phyloP scores from a whole-genome alignment of 2,797 vertebrate genomes.

The Microctenopoma stevenorrisi region DNA sequence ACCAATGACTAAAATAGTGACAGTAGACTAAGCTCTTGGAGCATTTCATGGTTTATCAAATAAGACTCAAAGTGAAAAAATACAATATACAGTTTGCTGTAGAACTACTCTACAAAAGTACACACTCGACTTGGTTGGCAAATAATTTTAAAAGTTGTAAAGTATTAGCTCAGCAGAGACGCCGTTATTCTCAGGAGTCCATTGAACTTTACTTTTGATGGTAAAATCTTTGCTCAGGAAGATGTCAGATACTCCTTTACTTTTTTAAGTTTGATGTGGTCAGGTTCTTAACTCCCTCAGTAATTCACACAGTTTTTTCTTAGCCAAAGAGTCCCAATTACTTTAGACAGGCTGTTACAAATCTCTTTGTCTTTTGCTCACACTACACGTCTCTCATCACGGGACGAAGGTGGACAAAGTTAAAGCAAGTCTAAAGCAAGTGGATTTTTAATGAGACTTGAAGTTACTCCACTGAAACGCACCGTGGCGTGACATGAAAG shows the following conservation, averaged over 20 bases:
- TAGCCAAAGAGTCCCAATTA: constrained; percentile 21
- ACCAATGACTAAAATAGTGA: no score
- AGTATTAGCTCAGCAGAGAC: not conserved
- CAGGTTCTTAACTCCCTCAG: constrained; percentile 31
- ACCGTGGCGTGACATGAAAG: not conserved
- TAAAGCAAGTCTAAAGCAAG: not conserved
- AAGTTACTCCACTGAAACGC: not conserved
- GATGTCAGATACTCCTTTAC: not conserved
- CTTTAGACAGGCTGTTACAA: constrained; percentile 4
- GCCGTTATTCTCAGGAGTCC: not conserved
- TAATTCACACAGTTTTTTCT: constrained; percentile 12
- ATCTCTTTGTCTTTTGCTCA: constrained; percentile 5
- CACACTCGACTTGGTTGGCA: not conserved
- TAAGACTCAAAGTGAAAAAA: not conserved
- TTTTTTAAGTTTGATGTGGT: not conserved
- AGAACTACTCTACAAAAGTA: not conserved
- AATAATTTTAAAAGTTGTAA: not conserved
- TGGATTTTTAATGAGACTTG: constrained; percentile 16
- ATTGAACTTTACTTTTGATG: not conserved
- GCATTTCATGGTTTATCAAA: not conserved
- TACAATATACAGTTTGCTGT: not conserved
- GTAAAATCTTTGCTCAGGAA: constrained; percentile 1
- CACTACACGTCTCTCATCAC: not conserved
- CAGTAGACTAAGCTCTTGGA: not conserved
- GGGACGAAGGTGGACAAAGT: not conserved